A percentile compares a stretch with the other conserved stretches of the same genome.
phyloP scores from a whole-genome alignment of 2,797 vertebrate genomes.

The Malacoctenus gilli region DNA sequence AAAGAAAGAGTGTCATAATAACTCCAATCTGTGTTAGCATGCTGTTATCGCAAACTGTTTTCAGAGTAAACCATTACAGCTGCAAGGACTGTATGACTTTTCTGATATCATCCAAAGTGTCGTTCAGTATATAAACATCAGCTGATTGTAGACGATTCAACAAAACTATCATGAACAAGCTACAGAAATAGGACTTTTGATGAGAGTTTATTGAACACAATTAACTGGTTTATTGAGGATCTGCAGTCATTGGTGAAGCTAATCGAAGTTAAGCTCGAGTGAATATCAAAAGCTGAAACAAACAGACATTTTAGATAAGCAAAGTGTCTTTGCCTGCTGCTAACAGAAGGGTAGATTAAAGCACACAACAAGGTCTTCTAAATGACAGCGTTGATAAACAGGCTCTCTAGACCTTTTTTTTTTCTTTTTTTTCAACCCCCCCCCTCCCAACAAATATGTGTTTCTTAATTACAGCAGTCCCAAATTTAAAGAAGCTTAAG shows the following conservation, averaged over 20 bases:
- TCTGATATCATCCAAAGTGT: too few relatives aligned
- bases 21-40: conserved; percentile 52
- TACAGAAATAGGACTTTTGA: too few relatives aligned
- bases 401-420: neutral
- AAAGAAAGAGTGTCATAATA: conserved; percentile 40
- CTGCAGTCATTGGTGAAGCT: too few relatives aligned
- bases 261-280: neutral
- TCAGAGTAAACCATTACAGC: conserved; percentile 8
- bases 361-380: neutral
- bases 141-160: too few relatives aligned
- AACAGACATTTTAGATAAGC: too few relatives aligned
- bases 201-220: too few relatives aligned
- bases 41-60: conserved; percentile 53
- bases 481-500: neutral
- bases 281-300: too few relatives aligned
- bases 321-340: conserved; percentile 5
- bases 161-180: too few relatives aligned
- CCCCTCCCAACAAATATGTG: neutral
- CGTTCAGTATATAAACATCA: too few relatives aligned
- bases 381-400: neutral
- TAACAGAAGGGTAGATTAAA: conserved; percentile 1
- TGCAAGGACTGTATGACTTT: conserved; percentile 1
- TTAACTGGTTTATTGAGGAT: too few relatives aligned
- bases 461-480: neutral
- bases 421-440: neutral